A percentile compares a stretch with the other conserved stretches of the same genome.
Evolutionary conservation across 1,140 invertebrate genomes (phyloP).

Genomic region (Parapsyche elsis): DNA sequence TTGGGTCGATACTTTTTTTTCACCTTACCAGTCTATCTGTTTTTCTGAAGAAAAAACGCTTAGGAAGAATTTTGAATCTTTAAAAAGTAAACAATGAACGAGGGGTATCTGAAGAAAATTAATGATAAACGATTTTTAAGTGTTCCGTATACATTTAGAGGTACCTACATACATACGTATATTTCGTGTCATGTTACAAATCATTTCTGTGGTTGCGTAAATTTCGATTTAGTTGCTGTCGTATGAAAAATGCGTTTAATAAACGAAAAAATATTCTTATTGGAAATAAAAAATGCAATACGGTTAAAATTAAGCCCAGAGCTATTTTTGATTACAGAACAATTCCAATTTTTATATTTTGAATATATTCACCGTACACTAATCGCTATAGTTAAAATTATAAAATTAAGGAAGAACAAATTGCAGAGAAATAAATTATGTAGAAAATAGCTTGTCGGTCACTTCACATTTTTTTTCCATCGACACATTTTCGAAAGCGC

Average conservation of each 20-base stretch:
- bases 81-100: background rate
- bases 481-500: too few species aligned
- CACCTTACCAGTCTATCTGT: background rate
- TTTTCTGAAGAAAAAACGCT: background rate
- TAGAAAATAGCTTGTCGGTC: too few species aligned
- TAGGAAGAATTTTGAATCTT: background rate
- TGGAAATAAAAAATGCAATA: background rate
- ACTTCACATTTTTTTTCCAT: too few species aligned
- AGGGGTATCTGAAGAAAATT: background rate
- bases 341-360: background rate
- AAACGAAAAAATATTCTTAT: background rate
- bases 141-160: background rate
- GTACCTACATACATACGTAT: too few species aligned
- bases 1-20: conserved; percentile 13
- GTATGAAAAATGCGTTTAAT: background rate
- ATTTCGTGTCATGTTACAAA: too few species aligned
- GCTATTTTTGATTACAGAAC: background rate
- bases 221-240: background rate
- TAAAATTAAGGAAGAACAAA: too few species aligned
- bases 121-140: conserved; percentile 1
- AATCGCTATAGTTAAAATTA: too few species aligned
- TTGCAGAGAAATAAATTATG: too few species aligned
- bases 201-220: background rate
- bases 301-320: background rate
- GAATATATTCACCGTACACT: too few species aligned